Conservation (phyloP, 2,888 invertebrate genomes). For the Xanthia togata region DNA sequence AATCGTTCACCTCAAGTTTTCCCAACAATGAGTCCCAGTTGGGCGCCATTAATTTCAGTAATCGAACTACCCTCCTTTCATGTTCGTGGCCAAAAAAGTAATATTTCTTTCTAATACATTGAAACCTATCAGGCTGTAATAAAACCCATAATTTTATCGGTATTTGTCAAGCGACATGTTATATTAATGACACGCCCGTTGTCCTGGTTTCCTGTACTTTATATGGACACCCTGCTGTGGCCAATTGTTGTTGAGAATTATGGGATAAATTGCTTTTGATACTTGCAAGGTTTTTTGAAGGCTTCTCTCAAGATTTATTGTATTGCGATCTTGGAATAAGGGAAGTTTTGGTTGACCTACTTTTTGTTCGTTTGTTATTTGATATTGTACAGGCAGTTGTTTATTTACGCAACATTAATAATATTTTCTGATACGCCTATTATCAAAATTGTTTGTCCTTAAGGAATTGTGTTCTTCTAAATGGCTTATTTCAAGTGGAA, state of each 20-base stretch:
- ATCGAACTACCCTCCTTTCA: conserved; percentile 27
- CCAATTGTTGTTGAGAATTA: conserved; percentile 38
- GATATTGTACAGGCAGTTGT: conserved; percentile 7
- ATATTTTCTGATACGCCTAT: conserved; percentile 40
- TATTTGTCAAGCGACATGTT: conserved; percentile 50
- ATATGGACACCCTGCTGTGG: conserved; percentile 43
- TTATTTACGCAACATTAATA: conserved; percentile 20
- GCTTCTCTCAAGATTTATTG: conserved; percentile 22
- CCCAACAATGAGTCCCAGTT: conserved; percentile 31
- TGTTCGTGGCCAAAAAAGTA: conserved; percentile 11
- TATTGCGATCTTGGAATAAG: background rate
- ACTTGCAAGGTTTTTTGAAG: conserved; percentile 27
- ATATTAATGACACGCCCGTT: conserved; percentile 30
- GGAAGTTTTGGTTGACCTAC: conserved; percentile 22
- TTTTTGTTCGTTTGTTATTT: conserved; percentile 21
- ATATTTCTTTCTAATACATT: conserved; percentile 50
- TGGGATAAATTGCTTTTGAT: conserved; percentile 38
- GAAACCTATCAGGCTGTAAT: conserved; percentile 44
- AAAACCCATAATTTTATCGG: conserved; percentile 47
- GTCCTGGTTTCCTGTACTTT: conserved; percentile 35
- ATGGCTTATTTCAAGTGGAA: background rate
- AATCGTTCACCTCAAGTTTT: background rate
- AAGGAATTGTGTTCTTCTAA: conserved; percentile 8
- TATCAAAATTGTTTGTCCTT: conserved; percentile 20
- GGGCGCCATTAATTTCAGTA: conserved; percentile 51